Conservation (phyloP, 2,888 invertebrate genomes). For the Hesperia comma region DNA sequence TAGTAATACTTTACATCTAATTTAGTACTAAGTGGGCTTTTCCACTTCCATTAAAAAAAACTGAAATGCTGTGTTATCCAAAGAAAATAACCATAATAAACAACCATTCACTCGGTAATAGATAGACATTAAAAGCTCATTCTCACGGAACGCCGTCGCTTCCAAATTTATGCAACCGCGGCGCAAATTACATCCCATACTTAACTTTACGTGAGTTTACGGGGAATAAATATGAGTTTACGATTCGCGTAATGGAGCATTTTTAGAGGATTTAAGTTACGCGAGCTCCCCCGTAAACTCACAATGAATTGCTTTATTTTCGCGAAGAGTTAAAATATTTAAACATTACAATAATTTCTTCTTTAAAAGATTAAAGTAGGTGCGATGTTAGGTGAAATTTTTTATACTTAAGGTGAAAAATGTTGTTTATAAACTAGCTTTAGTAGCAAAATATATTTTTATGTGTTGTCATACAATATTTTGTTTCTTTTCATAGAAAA, state of each 20-base stretch:
- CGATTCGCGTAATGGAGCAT: slow-evolving; percentile 32
- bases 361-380: not conserved
- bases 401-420: not conserved
- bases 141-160: slow-evolving; percentile 40
- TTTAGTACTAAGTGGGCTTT: not conserved
- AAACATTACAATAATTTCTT: not conserved
- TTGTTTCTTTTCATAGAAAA: too few species aligned
- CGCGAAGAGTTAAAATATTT: slow-evolving; percentile 9
- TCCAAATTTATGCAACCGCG: slow-evolving; percentile 45
- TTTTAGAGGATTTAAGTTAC: slow-evolving; percentile 32
- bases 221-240: slow-evolving; percentile 37
- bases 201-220: slow-evolving; percentile 43
- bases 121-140: slow-evolving; percentile 43
- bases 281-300: slow-evolving; percentile 15
- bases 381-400: not conserved
- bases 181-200: slow-evolving; percentile 44
- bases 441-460: not conserved
- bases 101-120: slow-evolving; percentile 29
- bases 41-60: slow-evolving; percentile 1
- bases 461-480: too few species aligned
- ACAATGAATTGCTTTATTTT: slow-evolving; percentile 20
- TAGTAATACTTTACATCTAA: not conserved
- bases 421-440: not conserved
- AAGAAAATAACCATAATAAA: slow-evolving; percentile 32
- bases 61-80: not conserved